A percentile compares a stretch with the other conserved stretches of the same genome.
Evolutionary conservation across 2,113 vertebrate genomes (phyloP).

Genomic region (Picathartes gymnocephalus): DNA sequence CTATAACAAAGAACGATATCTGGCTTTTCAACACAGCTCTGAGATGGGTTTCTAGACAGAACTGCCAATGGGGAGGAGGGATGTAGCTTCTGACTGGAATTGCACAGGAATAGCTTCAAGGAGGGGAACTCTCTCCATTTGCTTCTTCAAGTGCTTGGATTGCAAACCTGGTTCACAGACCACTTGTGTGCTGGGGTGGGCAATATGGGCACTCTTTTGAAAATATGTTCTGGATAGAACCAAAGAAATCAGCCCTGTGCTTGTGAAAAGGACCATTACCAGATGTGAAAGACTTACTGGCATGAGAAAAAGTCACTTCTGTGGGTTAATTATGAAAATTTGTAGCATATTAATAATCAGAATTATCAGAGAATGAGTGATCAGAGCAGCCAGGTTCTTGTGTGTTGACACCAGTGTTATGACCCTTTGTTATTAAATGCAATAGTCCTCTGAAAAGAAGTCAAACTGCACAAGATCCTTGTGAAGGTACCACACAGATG

Average conservation of each 20-base stretch:
- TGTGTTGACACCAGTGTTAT: neutral
- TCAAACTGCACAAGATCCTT: neutral
- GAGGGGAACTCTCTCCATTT: neutral
- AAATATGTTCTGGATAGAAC: neutral
- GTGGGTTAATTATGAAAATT: neutral
- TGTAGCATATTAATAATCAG: neutral
- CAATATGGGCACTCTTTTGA: neutral
- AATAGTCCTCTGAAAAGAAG: neutral
- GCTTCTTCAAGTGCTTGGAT: neutral
- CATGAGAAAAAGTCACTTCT: neutral
- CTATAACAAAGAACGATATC: neutral
- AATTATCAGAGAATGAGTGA: neutral
- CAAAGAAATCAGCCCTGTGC: neutral
- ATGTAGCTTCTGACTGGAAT: neutral
- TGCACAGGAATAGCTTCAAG: neutral
- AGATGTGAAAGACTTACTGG: neutral
- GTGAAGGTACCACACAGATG: neutral
- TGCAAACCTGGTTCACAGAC: neutral
- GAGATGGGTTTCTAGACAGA: neutral
- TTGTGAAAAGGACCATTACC: neutral
- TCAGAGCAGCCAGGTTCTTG: neutral
- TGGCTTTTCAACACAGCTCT: neutral
- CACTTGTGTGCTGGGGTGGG: neutral
- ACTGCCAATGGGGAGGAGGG: neutral
- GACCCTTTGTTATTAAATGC: neutral